A percentile compares a stretch with the other conserved stretches of the same genome.
phyloP scores from a whole-genome alignment of 2,113 vertebrate species.

The Heptranchias perlo region DNA sequence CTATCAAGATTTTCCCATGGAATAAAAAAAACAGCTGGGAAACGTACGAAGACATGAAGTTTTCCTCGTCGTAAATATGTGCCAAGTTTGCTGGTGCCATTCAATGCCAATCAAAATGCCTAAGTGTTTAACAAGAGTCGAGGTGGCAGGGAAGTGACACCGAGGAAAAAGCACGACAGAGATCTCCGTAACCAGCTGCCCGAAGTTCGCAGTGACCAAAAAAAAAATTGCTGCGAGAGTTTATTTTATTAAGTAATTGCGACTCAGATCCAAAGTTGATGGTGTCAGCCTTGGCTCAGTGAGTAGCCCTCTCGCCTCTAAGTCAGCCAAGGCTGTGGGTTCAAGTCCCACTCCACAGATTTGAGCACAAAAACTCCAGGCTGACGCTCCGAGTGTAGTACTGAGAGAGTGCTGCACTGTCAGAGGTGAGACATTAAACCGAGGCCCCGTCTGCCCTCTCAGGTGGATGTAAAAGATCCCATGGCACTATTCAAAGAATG shows the following conservation, averaged over 20 bases:
- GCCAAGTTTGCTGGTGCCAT: conserved; percentile 21
- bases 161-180: neutral
- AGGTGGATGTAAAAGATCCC: neutral
- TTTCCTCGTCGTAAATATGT: neutral
- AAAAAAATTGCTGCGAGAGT: neutral
- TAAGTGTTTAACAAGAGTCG: neutral
- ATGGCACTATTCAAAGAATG: neutral
- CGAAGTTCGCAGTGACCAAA: no score
- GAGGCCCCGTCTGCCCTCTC: neutral
- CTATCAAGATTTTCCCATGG: conserved; percentile 35
- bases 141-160: neutral
- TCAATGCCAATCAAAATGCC: neutral
- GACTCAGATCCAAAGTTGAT: neutral
- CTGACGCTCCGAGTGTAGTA: neutral
- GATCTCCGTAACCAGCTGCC: neutral
- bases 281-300: neutral
- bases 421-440: neutral
- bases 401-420: neutral
- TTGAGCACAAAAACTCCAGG: neutral
- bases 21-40: conserved; percentile 2
- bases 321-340: neutral
- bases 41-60: neutral
- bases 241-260: neutral
- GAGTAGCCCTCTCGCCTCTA: neutral
- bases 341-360: neutral